Percentiles rank a stretch among this genome's conserved stretches.
Conservation (phyloP, 2,888 invertebrate species). For the Cetonia aurata region DNA sequence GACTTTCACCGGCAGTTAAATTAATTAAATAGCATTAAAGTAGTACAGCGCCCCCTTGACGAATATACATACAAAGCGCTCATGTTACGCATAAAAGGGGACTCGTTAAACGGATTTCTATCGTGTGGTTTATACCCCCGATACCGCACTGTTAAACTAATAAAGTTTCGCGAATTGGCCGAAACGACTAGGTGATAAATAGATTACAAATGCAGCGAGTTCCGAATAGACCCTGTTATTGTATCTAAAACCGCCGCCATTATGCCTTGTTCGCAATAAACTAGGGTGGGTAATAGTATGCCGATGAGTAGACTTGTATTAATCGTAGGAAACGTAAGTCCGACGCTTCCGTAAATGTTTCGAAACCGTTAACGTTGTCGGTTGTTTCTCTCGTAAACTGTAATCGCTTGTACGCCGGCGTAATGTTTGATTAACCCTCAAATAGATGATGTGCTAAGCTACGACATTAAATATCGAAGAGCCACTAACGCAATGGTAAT, state of each 20-base stretch:
- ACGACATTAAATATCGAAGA: slow-evolving; percentile 17
- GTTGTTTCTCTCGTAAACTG: slow-evolving; percentile 53
- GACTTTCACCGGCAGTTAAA: slow-evolving; percentile 27
- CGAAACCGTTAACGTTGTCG: slow-evolving; percentile 40
- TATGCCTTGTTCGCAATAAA: slow-evolving; percentile 55
- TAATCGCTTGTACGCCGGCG: slow-evolving; percentile 46
- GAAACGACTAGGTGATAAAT: slow-evolving; percentile 37
- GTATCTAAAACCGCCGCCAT: slow-evolving; percentile 60
- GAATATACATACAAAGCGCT: slow-evolving; percentile 21
- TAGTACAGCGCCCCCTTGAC: neutral
- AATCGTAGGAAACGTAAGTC: slow-evolving; percentile 60
- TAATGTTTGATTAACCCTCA: slow-evolving; percentile 30
- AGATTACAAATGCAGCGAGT: slow-evolving; percentile 36
- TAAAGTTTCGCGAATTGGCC: slow-evolving; percentile 36
- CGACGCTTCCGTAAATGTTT: slow-evolving; percentile 55
- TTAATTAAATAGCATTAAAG: slow-evolving; percentile 33
- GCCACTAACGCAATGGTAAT: slow-evolving; percentile 17
- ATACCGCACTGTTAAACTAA: slow-evolving; percentile 32
- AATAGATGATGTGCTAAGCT: slow-evolving; percentile 1
- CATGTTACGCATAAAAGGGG: neutral
- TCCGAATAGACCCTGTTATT: slow-evolving; percentile 52
- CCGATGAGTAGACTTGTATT: slow-evolving; percentile 59
- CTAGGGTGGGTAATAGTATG: slow-evolving; percentile 45
- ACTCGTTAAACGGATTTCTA: slow-evolving; percentile 35
- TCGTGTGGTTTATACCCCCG: slow-evolving; percentile 7